Base-by-base conservation (phyloP, 2,113 vertebrate species). In the Bubo bubo region DNA sequence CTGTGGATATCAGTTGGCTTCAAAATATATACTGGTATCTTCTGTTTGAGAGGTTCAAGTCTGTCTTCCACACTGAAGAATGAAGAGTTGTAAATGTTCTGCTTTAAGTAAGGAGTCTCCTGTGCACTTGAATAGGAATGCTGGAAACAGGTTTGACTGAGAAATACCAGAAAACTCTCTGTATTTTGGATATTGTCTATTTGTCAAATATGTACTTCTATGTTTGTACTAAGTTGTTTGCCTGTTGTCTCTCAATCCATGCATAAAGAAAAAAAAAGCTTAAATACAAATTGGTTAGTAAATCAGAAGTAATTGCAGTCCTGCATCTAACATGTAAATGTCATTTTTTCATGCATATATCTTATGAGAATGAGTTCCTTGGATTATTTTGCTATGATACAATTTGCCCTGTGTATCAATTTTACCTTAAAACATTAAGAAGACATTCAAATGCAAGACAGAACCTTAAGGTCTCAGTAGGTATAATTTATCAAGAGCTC, bases 401-500 rank as follows among this genome's bases (percentile, higher is more conserved):
- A 66, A 67, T 52, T 96, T 93, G 2, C 32, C n/a, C 28, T 58
- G 18, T 39, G 6, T 56, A 79, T 66, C 34, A 47, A 35, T 75
- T 80, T 92, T 86, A 70, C 24, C 39, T 90, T 79, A 79, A 96
- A 91, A 37, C 7, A 21, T 71, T 77, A 90, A 75, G 19, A 94
- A 93, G 16, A 24, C 14, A 62, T 79, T 94, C 39, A 89, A 93
- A 90, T 93, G n/a, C 47, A 94, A 92, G 58, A 20, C 14, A 74
- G 34, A 79, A 81, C 6, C 8, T 55, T 87, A 50, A 83, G n/a
- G 47, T 77, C 37, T 88, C 59, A 59, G 50, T 47, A 75, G 70
- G 35, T 88, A 86, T 64, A 79, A 87, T 86, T 93, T 86, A 64
- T 85, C 82, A 86, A 86, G 47, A 74, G 39, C 59, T 94, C n/a